These are phyloP conservation scores for Anas bernieri DNA, from an alignment of 2,797 vertebrate species.

Conservation along the genomic window DNA sequence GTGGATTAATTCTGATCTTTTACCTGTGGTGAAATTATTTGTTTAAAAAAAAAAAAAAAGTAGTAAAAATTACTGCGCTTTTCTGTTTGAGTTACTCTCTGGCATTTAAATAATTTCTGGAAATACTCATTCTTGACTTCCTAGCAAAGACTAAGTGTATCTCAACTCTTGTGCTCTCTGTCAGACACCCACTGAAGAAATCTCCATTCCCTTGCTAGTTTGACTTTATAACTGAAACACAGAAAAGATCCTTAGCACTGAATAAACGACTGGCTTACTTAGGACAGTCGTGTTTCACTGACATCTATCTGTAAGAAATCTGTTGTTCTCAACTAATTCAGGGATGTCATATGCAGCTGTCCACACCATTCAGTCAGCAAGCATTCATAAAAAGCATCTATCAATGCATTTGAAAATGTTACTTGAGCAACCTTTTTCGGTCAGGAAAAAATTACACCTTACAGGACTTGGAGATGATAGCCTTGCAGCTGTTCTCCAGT, in stretches of 20 bases:
- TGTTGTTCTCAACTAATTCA: neutral
- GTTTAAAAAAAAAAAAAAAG: neutral
- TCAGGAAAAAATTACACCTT: neutral
- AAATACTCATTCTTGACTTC: neutral
- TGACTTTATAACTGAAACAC: neutral
- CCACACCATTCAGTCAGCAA: neutral
- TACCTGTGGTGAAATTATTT: neutral
- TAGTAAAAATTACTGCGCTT: neutral
- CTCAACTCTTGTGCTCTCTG: neutral
- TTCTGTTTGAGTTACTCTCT: neutral
- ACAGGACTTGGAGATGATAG: neutral
- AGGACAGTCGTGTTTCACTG: neutral
- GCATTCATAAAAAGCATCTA: neutral
- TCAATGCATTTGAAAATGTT: neutral
- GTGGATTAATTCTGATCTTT: neutral
- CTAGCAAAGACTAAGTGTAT: neutral
- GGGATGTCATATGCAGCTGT: neutral
- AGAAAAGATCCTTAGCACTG: neutral
- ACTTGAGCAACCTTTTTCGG: neutral
- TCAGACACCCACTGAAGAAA: neutral
- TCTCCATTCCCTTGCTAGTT: neutral
- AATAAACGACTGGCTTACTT: neutral
- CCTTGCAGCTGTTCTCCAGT: neutral
- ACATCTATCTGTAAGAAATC: neutral
- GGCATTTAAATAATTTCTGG: neutral